Base-by-base conservation (phyloP, 2,797 vertebrate species). In the Ibycter americanus region DNA sequence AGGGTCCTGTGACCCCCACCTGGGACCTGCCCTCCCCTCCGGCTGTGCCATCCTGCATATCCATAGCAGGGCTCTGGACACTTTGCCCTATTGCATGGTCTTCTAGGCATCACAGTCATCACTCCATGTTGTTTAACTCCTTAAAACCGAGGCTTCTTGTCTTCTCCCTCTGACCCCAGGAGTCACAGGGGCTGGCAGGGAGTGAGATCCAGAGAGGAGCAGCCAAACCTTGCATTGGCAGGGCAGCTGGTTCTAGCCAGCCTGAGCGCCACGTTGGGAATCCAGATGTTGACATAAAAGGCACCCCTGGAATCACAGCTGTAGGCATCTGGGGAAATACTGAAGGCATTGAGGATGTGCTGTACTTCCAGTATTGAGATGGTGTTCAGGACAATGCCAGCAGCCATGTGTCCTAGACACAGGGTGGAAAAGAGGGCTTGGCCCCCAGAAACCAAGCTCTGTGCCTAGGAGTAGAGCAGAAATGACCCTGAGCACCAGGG, bases 1-100 rank as follows among this genome's bases (percentile, higher is more conserved):
- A 55, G 15, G n/a, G 23, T 68, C 31, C 27, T 19, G 11, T 23
- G 51, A 7, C 29, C 27, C 72, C 31, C 4, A 8, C 7, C 36
- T 17, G 46, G 32, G 32, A 34, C 19, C 34, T 54, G 40, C 63
- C 26, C 36, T 32, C 42, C 2, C 8, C 40, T 61, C 32, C 68
- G 55, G 5, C 32, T 25, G 1, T 11, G 1, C 11, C 8, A 9
- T 12, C 19, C 32, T 15, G 36, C 1, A 9, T 13, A 7, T 17
- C 15, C 6, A 0, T 2, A 8, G n/a, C 54, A 12, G n/a, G 18
- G 51, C 49, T 70, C 16, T 4, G 66, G 34, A 1, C 8, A 0
- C 76, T 31, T 34, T 4, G 10, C 62, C 66, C 29, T 17, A 0
- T 5, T 8, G 5, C 4, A 0, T 5, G 51, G 12, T 12, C 12